These are phyloP conservation scores for Pecten maximus DNA, from an alignment of 2,888 invertebrate species.

Conservation along the genomic window DNA sequence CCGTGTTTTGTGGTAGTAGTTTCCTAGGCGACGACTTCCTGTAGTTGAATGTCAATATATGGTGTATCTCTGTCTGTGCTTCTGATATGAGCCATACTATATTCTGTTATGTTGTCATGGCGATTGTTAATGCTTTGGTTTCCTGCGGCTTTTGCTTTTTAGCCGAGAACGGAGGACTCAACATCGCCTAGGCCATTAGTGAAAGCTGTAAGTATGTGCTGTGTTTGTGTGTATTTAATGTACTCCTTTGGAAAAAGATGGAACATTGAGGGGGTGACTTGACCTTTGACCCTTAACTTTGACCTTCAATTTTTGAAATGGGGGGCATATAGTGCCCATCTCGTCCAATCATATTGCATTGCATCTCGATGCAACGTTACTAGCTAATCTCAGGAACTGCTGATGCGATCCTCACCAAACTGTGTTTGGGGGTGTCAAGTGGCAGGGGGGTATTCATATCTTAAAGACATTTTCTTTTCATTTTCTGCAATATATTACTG, in stretches of 20 bases:
- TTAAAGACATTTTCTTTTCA: too few relatives aligned
- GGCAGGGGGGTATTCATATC: too few relatives aligned
- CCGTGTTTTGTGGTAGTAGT: background rate
- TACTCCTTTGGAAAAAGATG: background rate
- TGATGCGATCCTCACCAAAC: too few relatives aligned
- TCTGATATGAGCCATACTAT: background rate
- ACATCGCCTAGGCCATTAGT: background rate
- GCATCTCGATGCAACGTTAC: too few relatives aligned
- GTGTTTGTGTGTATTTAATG: background rate
- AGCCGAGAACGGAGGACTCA: slow-evolving; percentile 27
- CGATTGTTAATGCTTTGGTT: slow-evolving; percentile 35
- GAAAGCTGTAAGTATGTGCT: slow-evolving; percentile 35
- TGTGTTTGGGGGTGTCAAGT: too few relatives aligned
- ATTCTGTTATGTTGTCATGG: slow-evolving; percentile 36
- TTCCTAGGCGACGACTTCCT: background rate
- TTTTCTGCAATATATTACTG: too few relatives aligned
- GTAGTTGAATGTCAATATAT: slow-evolving; percentile 21
- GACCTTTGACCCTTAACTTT: background rate
- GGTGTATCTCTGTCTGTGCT: background rate
- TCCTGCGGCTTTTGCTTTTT: slow-evolving; percentile 40
- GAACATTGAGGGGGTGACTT: background rate
- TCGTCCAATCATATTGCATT: too few relatives aligned
- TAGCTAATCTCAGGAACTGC: too few relatives aligned
- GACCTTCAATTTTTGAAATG: background rate
- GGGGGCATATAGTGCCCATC: too few relatives aligned